Evolutionary conservation across 2,113 vertebrate species (phyloP), one percentile per base, ranked within the genome.

Genomic region (Oncorhynchus nerka): DNA sequence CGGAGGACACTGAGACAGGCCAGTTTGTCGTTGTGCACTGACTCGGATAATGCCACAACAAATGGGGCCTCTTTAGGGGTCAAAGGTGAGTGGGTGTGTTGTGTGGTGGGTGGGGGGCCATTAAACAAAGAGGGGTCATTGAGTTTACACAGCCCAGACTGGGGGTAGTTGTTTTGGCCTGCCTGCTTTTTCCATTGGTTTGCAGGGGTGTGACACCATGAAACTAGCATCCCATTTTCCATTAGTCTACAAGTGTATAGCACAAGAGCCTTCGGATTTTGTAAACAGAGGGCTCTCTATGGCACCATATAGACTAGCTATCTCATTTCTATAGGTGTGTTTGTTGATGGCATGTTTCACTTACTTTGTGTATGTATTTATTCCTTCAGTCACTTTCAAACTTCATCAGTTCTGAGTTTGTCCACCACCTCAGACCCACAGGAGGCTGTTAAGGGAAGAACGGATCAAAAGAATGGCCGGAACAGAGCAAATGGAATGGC

Each of bases 21-120:
- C 34, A 22, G 55, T 73, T 73, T 73, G 71, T 73, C 55, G 19
- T 65, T 74, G 72, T 74, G 72, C 72, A 11, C 59, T 65, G 62
- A 74, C 12, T 74, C 62, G 22, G 24, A 64, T 66, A 28, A 45
- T 61, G 32, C 39, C 24, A 51, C n/a, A 65, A 64, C 59, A 65
- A 73, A 30, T 57, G 5, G 4, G 59, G 57, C 73, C 62, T 32
- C 26, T 73, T 3, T 48, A 59, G 71, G 59, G 72, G 59, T 39
- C 72, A 74, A 16, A 74, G 57, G 59, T 64, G 19, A 62, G 34
- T 24, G 59, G 72, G 72, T 15, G 57, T 49, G 39, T 39, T 22
- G 68, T 22, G 4, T 32, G 11, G n/a, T 45, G 57, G 71, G 57
- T 30, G 71, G 68, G 68, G 8, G 7, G 19, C 11, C 22, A n/a